A percentile compares a stretch with the other conserved stretches of the same genome.
These are phyloP conservation scores for Tetramorium simillimum DNA, from an alignment of 1,140 invertebrate species.

Conservation along the genomic window DNA sequence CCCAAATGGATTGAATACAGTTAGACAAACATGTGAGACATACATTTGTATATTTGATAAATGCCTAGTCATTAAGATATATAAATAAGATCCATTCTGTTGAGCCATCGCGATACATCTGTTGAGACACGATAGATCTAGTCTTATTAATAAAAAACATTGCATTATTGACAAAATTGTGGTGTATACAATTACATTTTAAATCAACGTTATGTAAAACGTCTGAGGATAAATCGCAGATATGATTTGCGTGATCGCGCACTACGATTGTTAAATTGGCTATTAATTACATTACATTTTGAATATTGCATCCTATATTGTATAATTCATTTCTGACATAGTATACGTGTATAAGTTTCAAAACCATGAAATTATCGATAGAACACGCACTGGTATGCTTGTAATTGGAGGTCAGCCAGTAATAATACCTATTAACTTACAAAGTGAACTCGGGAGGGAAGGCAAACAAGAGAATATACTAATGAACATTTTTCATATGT, in stretches of 20 bases:
- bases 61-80: not conserved
- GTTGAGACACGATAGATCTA: not conserved
- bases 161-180: not conserved
- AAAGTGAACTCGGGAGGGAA: not conserved
- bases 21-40: not conserved
- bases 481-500: not conserved
- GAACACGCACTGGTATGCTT: too few relatives aligned
- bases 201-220: not conserved
- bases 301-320: not conserved
- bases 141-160: not conserved
- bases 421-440: not conserved
- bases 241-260: not conserved
- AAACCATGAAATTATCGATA: not conserved
- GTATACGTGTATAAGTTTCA: not conserved
- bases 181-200: not conserved
- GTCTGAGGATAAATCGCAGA: not conserved
- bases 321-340: not conserved
- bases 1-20: not conserved
- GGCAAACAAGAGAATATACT: not conserved
- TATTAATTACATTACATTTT: conserved; percentile 17
- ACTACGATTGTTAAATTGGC: too few relatives aligned
- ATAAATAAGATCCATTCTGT: not conserved
- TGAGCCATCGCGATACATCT: not conserved
- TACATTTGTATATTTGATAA: not conserved
- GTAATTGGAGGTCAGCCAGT: not conserved